These are phyloP conservation scores for Orycteropus afer DNA, from an alignment of 2,113 vertebrate genomes.

Conservation along the genomic window DNA sequence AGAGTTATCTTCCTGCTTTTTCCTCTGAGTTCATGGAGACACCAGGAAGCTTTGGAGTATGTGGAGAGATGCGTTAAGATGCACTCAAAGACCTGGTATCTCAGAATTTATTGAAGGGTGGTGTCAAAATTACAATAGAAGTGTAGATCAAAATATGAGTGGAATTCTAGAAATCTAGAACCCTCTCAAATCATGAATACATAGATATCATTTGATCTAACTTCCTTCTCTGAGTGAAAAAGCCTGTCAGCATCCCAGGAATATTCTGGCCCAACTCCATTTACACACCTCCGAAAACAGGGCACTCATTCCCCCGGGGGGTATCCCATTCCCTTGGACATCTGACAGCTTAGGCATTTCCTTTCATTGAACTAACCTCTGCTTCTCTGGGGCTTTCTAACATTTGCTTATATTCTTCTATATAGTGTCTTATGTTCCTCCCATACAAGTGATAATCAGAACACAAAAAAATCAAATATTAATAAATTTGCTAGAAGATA, in stretches of 20 bases:
- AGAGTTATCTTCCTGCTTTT: slow-evolving; percentile 32
- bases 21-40: neutral
- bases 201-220: neutral
- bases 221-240: neutral
- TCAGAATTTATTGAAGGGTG: neutral
- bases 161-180: neutral
- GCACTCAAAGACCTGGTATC: neutral
- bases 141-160: neutral
- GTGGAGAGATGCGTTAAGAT: neutral
- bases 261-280: neutral
- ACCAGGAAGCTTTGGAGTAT: neutral
- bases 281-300: neutral
- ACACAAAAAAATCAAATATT: neutral
- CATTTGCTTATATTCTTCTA: neutral
- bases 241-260: neutral
- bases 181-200: neutral
- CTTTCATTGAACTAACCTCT: neutral
- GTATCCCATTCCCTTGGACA: neutral
- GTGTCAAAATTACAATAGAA: neutral
- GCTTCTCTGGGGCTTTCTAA: neutral
- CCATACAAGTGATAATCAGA: neutral
- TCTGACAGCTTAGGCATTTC: neutral
- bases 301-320: neutral
- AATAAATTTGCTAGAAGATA: neutral
- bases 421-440: neutral